A percentile compares a stretch with the other conserved stretches of the same genome.
These are phyloP conservation scores for Tupaia tana DNA, from an alignment of 2,113 vertebrate genomes.

Conservation along the genomic window DNA sequence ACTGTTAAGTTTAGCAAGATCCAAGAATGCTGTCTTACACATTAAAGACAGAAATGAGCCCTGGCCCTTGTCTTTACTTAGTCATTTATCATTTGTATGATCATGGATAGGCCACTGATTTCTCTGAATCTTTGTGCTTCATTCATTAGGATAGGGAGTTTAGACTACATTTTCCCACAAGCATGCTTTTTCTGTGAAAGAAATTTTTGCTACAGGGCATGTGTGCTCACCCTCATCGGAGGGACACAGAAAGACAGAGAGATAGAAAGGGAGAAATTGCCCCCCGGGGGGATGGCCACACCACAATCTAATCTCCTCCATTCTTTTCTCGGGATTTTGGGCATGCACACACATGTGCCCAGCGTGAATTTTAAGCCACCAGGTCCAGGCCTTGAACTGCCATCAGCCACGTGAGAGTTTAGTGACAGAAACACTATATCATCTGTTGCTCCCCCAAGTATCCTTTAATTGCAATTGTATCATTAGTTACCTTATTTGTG, in stretches of 20 bases:
- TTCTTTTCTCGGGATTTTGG: too few species aligned
- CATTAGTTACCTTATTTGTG: not conserved
- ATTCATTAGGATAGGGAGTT: not conserved
- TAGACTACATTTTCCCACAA: not conserved
- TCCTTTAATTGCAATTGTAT: not conserved
- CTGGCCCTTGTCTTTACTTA: not conserved
- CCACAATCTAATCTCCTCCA: too few species aligned
- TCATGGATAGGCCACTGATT: not conserved
- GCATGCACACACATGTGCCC: too few species aligned
- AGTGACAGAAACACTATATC: too few species aligned
- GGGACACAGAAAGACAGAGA: too few species aligned
- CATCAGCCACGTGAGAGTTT: too few species aligned
- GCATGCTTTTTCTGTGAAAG: not conserved
- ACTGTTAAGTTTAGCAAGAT: not conserved
- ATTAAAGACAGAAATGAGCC: not conserved
- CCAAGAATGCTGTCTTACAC: not conserved
- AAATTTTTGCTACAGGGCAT: too few species aligned
- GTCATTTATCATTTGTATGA: not conserved
- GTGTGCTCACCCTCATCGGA: too few species aligned
- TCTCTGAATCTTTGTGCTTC: not conserved
- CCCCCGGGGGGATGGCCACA: too few species aligned
- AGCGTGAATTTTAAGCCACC: too few species aligned
- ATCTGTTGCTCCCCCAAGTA: not conserved
- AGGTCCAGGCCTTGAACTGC: too few species aligned
- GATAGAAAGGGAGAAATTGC: too few species aligned